Evolutionary conservation across 2,797 vertebrate species (phyloP), one percentile per base, ranked within the genome.

Genomic region (Cryptoblepharus egeriae): DNA sequence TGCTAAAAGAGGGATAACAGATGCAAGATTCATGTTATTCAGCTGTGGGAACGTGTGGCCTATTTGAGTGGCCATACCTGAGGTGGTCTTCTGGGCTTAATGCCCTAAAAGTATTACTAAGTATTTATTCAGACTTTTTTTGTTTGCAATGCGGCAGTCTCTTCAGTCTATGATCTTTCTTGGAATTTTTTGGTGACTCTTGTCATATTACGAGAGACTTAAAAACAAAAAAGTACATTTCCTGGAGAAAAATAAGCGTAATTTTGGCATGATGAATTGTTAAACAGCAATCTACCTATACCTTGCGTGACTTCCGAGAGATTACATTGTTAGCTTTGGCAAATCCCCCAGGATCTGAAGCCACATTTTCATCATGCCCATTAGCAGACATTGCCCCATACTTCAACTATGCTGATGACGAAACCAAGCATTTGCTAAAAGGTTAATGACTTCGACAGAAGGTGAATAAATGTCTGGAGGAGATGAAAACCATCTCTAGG

Each of bases 381-480:
- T 90, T 84, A 91, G 83, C 88, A 87, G 85, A 86, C 82, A 73
- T 81, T 84, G 83, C 75, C 84, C 70, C 82, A 85, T 64, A 74
- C 81, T 83, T 77, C 82, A 83, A 88, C 86, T 78, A 67, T 81
- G 79, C 63, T 82, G 76, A 85, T 88, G 86, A 87, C 82, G 82
- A 74, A 74, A 91, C 78, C 86, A 85, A 90, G 86, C 79, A 67
- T 91, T 91, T 89, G 64, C 76, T 84, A 4, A 70, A 89, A 87
- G 65, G 87, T 85, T 55, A 69, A 75, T 80, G 61, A 61, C 63
- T 87, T 73, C 84, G 83, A 77, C 6, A 1, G 55, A 35, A 85
- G 87, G 89, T 88, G 84, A 91, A 88, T 89, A 78, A 28, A 61
- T 57, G 80, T 87, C 45, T 81, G 83, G 67, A 89, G 85, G 85